Evolutionary conservation across 2,797 vertebrate species (phyloP), one percentile per base, ranked within the genome.

Genomic region (Florisuga fusca): DNA sequence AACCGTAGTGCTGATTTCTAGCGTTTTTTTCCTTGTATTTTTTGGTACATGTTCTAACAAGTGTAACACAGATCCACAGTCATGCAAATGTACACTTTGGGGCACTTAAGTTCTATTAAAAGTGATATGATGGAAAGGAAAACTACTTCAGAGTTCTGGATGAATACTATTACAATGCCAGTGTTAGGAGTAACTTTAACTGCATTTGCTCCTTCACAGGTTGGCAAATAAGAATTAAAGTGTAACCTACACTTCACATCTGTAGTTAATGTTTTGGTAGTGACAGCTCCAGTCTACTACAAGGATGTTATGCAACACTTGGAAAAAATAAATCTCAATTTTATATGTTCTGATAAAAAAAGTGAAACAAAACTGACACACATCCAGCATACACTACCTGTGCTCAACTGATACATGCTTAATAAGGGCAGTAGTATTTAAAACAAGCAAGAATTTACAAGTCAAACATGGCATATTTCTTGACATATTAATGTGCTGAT

Each of bases 301-400:
- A 59, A 33, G 14, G 25, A 57, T 50, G 6, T 33, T 36, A 51
- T 26, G 33, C 21, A 53, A 2, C 2, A 31, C 4, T 9, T 15
- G 64, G 25, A 61, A 92, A 87, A 53, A 0, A 10, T 2, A 8
- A 63, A 46, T 10, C 54, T 1, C 12, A 54, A 71, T 33, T 81
- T 23, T 27, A 20, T 1, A 5, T 26, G 43, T 27, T 23, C 33
- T 43, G 18, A 46, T 23, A 51, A 68, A 75, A 73, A 27, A 68
- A 38, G 23, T 9, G 17, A 38, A 80, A 63, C 7, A 57, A 29
- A 80, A 48, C 10, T 21, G 9, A 10, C 16, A 33, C 12, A 23
- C 13, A 5, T 8, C 3, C 3, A 6, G 18, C 13, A 58, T 1
- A 6, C 1, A 10, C 4, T 7, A 15, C 12, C 18, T 16, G 26